Conservation (phyloP, 1,140 invertebrate genomes). For the Trachelipus rathkii region DNA sequence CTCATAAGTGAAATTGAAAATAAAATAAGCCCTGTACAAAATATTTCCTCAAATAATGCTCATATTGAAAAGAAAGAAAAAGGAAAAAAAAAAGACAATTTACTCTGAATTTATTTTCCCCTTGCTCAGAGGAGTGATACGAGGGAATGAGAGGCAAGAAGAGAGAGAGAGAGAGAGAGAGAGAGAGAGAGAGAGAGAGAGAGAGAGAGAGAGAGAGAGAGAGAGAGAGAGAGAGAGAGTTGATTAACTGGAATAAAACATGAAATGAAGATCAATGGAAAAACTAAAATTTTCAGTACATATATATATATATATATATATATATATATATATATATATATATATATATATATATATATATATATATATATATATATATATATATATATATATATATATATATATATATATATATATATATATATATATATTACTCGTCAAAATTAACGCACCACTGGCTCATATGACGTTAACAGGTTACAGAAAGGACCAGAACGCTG, state of each 20-base stretch:
- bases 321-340: conserved; percentile 20
- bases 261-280: too few species aligned
- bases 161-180: too few species aligned
- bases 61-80: neutral
- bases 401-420: neutral
- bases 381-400: neutral
- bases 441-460: too few species aligned
- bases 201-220: conserved; percentile 2
- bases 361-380: neutral
- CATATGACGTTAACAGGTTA: too few species aligned
- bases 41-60: neutral
- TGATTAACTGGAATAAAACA: too few species aligned
- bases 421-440: neutral
- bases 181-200: neutral
- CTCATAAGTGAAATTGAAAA: too few species aligned
- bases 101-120: too few species aligned
- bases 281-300: too few species aligned
- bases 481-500: too few species aligned
- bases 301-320: neutral
- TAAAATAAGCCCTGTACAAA: too few species aligned
- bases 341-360: conserved; percentile 17
- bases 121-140: too few species aligned
- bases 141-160: too few species aligned
- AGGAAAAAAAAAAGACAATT: neutral
- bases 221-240: neutral